Conservation (phyloP, 2,113 vertebrate genomes). For the Epinephelus moara region DNA sequence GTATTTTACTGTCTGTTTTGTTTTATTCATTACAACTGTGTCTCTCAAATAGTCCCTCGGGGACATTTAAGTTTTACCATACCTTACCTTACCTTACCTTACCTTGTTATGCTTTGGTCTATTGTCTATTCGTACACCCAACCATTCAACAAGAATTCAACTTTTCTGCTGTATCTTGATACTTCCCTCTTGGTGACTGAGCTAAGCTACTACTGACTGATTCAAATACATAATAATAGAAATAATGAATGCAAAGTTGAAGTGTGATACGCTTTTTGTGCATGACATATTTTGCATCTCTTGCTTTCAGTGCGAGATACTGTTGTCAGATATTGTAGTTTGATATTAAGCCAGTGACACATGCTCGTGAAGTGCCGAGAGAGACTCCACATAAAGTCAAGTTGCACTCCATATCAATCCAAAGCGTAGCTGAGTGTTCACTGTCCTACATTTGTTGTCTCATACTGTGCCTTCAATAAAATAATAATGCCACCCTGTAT, state of each 20-base stretch:
- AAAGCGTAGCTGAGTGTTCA: slow-evolving; percentile 9
- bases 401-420: slow-evolving; percentile 37
- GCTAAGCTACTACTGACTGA: not conserved
- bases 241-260: not conserved
- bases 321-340: slow-evolving; percentile 15
- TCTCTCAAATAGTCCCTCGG: too few species aligned
- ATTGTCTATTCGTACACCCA: too few species aligned
- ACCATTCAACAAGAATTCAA: too few species aligned
- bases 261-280: not conserved
- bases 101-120: too few species aligned
- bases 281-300: not conserved
- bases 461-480: slow-evolving; percentile 1
- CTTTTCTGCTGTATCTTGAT: too few species aligned
- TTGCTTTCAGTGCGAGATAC: not conserved
- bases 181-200: not conserved
- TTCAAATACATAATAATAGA: not conserved
- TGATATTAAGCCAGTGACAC: not conserved
- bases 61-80: too few species aligned
- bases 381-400: slow-evolving; percentile 53
- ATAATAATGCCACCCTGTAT: not conserved
- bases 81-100: too few species aligned
- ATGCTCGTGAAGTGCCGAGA: not conserved
- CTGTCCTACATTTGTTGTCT: slow-evolving; percentile 21
- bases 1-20: too few species aligned
- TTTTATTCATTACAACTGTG: too few species aligned